Conservation (phyloP, 2,113 vertebrate species). For the Scolopax mira region DNA sequence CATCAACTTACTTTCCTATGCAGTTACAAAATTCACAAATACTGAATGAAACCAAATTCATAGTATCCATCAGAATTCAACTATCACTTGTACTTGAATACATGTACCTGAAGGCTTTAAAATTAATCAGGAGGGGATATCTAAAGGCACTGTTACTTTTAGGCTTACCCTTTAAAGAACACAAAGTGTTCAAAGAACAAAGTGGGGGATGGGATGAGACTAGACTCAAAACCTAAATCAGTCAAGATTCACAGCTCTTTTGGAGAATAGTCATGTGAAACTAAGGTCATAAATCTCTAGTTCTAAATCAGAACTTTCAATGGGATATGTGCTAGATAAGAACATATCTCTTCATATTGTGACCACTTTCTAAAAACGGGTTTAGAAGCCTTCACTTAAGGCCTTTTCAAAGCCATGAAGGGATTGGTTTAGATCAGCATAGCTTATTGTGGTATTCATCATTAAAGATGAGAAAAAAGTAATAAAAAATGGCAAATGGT, state of each 20-base stretch:
- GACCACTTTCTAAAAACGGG: not conserved
- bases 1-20: not conserved
- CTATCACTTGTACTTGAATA: not conserved
- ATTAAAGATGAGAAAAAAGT: not conserved
- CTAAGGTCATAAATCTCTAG: not conserved
- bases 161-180: not conserved
- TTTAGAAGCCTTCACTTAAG: not conserved
- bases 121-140: not conserved
- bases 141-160: not conserved
- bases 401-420: not conserved
- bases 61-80: not conserved
- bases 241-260: not conserved
- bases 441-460: not conserved
- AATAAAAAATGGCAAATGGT: not conserved
- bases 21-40: not conserved
- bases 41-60: not conserved
- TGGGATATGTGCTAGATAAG: not conserved
- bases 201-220: rapidly evolving
- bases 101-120: not conserved
- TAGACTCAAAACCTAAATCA: not conserved
- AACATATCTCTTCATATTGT: not conserved
- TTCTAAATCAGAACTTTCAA: not conserved
- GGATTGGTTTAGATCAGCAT: not conserved
- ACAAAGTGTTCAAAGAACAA: no score
- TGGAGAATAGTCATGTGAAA: not conserved